Percentiles rank a stretch among this genome's conserved stretches.
Evolutionary conservation across 2,888 invertebrate genomes (phyloP).

Genomic region (Sphecodes monilicornis): DNA sequence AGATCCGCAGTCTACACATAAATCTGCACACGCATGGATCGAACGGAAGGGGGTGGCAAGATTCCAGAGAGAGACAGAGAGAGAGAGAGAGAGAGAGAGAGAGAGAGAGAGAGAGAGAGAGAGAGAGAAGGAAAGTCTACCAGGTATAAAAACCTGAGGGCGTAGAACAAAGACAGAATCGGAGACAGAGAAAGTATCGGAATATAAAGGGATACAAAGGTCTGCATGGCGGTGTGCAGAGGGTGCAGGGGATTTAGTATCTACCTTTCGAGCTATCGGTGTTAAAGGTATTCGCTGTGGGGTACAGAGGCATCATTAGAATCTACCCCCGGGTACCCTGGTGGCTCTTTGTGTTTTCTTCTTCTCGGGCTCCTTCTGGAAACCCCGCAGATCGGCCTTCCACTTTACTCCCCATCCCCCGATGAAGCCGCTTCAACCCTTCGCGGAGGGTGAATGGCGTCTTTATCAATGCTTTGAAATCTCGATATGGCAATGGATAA

Average conservation of each 20-base stretch:
- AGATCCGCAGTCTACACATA: no score
- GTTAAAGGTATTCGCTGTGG: constrained; percentile 78
- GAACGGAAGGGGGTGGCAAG: background rate
- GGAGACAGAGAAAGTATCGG: constrained; percentile 36
- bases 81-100: no score
- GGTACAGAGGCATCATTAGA: constrained; percentile 80
- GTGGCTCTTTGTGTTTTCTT: constrained; percentile 60
- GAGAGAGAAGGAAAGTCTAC: background rate
- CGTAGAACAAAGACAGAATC: background rate
- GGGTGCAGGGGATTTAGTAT: constrained; percentile 46
- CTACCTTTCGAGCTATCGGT: constrained; percentile 68
- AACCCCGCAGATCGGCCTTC: constrained; percentile 54
- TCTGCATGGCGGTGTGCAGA: constrained; percentile 2
- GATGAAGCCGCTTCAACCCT: background rate
- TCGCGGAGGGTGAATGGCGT: constrained; percentile 49
- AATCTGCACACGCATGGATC: no score
- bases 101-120: background rate
- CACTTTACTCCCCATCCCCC: constrained; percentile 13
- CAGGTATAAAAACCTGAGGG: background rate
- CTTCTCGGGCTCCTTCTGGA: constrained; percentile 11
- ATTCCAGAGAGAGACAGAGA: background rate
- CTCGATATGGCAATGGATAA: constrained; percentile 55
- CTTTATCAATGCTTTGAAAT: constrained; percentile 76
- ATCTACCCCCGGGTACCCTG: constrained; percentile 71
- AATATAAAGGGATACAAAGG: constrained; percentile 40